Base-by-base conservation (phyloP, 2,797 vertebrate species). In the Macrochelys suwanniensis region DNA sequence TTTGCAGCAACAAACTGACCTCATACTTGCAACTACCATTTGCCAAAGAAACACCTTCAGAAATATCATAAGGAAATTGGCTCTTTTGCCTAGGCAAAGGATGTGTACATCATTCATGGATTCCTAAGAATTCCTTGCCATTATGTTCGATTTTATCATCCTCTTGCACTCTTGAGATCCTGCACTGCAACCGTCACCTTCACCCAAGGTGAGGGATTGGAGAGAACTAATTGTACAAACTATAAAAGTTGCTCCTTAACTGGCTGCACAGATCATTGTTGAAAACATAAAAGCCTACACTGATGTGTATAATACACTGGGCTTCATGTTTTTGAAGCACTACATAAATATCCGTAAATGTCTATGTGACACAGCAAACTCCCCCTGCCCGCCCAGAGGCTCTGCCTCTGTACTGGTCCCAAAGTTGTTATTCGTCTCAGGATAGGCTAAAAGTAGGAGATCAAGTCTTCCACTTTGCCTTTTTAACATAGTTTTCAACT, bases 11-110 rank as follows among this genome's bases (percentile, higher is more conserved):
- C 33, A 68, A 12, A 61, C 31, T 79, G 19, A 6, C 8, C n/a
- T 42, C 26, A 59, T 91, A 87, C 84, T 85, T 91, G 51, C 42
- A 94, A 94, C 92, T 51, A 95, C 8, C 45, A 53, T 17, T 90
- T 93, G 59, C 37, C 33, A 92, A 91, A 94, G 88, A 76, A 91
- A 85, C 87, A 51, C 49, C 1, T 0, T 82, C 56, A 80, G 85
- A 25, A 11, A 9, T 57, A 12, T n/a, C 88, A 79, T 80, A 50
- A 80, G 65, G 92, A 81, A 86, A 87, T 7, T 94, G 16, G 47
- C 80, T 23, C 56, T 94, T 78, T 68, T 56, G 21, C 23, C 93
- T 89, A 86, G 28, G 28, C 31, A 93, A 92, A 1, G 45, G 12
- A 47, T 77, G 74, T 77, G 42, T 28, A 1, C 9, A 81, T 78